A percentile compares a stretch with the other conserved stretches of the same genome.
These are phyloP conservation scores for Acanthosepion lycidas DNA, from an alignment of 2,888 invertebrate species.

Conservation along the genomic window DNA sequence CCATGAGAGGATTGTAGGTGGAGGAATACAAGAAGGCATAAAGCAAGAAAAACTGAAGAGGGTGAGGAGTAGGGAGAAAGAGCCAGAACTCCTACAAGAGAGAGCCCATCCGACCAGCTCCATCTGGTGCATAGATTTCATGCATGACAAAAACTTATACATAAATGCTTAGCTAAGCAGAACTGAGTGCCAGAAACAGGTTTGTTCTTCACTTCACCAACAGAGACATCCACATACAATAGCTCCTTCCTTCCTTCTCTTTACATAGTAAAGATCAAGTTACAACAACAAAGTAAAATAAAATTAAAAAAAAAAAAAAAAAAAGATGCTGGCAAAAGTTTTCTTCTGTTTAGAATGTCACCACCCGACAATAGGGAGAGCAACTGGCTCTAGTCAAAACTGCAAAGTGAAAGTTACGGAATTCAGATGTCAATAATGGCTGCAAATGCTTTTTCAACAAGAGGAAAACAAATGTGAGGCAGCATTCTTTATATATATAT, in stretches of 20 bases:
- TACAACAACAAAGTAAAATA: background rate
- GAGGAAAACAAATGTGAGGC: background rate
- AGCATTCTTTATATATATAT: no score
- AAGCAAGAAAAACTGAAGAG: background rate
- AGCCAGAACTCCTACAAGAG: background rate
- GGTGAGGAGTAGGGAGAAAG: background rate
- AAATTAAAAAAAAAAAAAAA: background rate
- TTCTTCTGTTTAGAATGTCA: slow-evolving; percentile 6
- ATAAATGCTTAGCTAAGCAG: background rate
- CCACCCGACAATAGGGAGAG: background rate
- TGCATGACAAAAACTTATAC: slow-evolving; percentile 18
- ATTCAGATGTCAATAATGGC: slow-evolving; percentile 17
- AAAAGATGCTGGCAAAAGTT: slow-evolving; percentile 6
- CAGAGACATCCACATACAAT: background rate
- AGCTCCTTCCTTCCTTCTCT: background rate
- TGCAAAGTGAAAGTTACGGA: background rate
- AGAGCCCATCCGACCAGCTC: background rate
- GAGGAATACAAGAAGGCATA: background rate
- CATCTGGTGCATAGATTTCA: slow-evolving; percentile 33
- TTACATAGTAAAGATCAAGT: background rate
- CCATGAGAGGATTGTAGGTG: background rate
- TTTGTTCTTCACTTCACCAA: background rate
- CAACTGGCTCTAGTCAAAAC: background rate
- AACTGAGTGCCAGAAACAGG: slow-evolving; percentile 11
- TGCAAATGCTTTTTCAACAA: background rate